These are phyloP conservation scores for Neoitamus cyanurus DNA, from an alignment of 2,888 invertebrate genomes.

Conservation along the genomic window DNA sequence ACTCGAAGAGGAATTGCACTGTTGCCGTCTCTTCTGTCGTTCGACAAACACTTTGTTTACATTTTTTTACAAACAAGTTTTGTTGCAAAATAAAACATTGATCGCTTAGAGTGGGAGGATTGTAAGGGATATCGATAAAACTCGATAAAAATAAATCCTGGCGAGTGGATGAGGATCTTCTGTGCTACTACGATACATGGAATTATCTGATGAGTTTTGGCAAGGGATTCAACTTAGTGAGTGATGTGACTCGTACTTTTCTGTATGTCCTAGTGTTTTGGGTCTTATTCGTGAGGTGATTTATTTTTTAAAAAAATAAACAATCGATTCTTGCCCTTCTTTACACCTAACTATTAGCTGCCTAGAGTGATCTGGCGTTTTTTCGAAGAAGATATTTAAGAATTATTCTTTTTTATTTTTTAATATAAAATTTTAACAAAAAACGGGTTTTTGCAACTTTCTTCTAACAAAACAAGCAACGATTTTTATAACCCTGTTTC, in stretches of 20 bases:
- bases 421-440: background rate
- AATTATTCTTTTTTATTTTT: background rate
- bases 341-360: background rate
- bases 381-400: background rate
- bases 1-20: background rate
- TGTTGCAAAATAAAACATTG: background rate
- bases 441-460: background rate
- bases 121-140: slow-evolving; percentile 18
- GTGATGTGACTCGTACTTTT: background rate
- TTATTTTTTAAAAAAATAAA: background rate
- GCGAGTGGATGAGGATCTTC: slow-evolving; percentile 3
- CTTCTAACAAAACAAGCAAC: background rate
- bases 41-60: background rate
- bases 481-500: background rate
- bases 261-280: background rate
- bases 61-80: background rate
- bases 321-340: background rate
- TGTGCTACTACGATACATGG: background rate
- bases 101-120: background rate
- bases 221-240: background rate
- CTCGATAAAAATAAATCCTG: slow-evolving; percentile 9
- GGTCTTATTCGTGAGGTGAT: background rate
- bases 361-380: background rate
- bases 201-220: background rate
- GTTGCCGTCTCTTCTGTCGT: background rate